Evolutionary conservation across 1,140 invertebrate species (phyloP), one percentile per base, ranked within the genome.

Genomic region (Caenorhabditis brenneri): DNA sequence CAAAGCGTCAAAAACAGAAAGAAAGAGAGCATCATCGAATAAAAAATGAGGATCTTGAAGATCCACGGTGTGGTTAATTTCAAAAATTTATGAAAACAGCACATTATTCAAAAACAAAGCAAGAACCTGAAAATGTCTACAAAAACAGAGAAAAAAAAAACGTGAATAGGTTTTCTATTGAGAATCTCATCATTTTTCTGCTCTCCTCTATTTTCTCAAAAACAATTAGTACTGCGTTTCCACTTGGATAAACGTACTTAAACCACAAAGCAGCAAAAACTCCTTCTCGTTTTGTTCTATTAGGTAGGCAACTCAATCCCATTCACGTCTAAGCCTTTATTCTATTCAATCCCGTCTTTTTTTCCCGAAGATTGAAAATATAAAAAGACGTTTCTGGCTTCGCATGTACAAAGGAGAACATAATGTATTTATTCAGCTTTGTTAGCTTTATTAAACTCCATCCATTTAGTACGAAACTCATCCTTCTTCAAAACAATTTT

Each of bases 231-330:
- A 42, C 36, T 7, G 65, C n/a, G 24, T 74, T 74, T 74, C 65
- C 65, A 74, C 65, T 74, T 36, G 65, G 65, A 42, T 74, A 74
- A 74, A 74, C 65, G 24, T 74, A 74, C 65, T 42, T 74, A 29
- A 42, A 10, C 24, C n/a, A 3, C 46, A 39, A 42, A 36, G 36
- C 65, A 74, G 16, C 65, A 42, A 42, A 33, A 74, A 42, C 46
- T 27, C 27, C 15, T 46, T 74, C 33, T 74, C 46, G 22, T 31
- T 24, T 15, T 22, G 16, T 22, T 33, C 29, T 27, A n/a, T 29
- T 29, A 31, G n/a, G 31, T 10, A 33, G 33, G 10, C 65, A 42
- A 42, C 46, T 74, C 65, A 74, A 42, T 74, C 46, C 65, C 65
- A 74, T 74, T 74, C 27, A 42, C 36, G 65, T 74, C n/a, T 74